Evolutionary conservation across 2,113 vertebrate species (phyloP), one percentile per base, ranked within the genome.

Genomic region (Odontophorus gujanensis): DNA sequence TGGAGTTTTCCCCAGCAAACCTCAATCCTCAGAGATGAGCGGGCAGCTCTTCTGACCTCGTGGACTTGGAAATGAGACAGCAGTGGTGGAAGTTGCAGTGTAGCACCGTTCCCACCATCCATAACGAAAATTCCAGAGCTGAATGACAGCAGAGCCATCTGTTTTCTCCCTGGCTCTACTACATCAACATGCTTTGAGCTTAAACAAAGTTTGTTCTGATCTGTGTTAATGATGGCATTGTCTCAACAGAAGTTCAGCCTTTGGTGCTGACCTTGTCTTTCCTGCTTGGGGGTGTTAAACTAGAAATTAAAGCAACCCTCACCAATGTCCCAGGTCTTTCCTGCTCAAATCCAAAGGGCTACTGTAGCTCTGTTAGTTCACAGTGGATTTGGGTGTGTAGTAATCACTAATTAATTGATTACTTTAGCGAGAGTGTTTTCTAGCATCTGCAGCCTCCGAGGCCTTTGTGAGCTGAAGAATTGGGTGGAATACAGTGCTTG

Each of bases 181-280:
- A 0, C 78, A 53, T 80, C 63, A 50, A 22, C 36, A 2, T 7
- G 36, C 59, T 82, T 42, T 9, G n/a, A 34, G 34, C 11, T 69
- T 38, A 22, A 43, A 62, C 85, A 67, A 69, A 71, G 63, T 82
- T 72, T 91, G 88, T 57, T 94, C 55, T 12, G 55, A 20, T 32
- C 30, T 32, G 30, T 20, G 55, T 85, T 67, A 47, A 42, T 47
- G 63, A 81, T 78, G 92, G 88, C 57, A 77, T 47, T 81, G 88
- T 80, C 88, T 80, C 85, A 51, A 11, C 45, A 58, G 71, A 65
- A 78, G 88, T 72, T 91, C 92, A 88, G 58, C 30, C 50, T 0
- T 2, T 0, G 62, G 7, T 73, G 75, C 53, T 92, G 96, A 95
- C 95, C 95, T 92, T 65, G 58, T n/a, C 87, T 95, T 96, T 95